Base-by-base conservation (phyloP, 2,888 invertebrate genomes). In the Platycnemis pennipes region DNA sequence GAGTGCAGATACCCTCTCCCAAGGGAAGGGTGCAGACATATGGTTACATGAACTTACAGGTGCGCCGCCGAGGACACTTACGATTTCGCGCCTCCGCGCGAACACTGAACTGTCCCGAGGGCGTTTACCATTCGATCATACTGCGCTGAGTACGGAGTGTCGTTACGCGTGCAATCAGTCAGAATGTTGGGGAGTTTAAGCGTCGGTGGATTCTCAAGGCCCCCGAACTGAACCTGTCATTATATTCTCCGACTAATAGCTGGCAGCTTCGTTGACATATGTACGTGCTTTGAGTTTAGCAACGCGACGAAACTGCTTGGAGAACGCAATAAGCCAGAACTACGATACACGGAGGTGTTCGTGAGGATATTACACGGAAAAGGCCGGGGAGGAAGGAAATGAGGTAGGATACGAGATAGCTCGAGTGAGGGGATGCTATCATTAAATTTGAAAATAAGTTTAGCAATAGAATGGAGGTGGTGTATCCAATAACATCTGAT, bases 81-180 rank as follows among this genome's bases (percentile, higher is more conserved):
- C 26, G 77, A 77, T 77, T 77, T n/a, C 77, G 77, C 37, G 77
- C 77, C 77, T 77, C 77, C 77, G 77, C 77, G 77, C 77, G 37
- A 37, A 77, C 11, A 77, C 77, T 11, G 77, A 77, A 13, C 77
- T 37, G 77, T 37, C 37, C 77, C 31, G 63, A 26, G n/a, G n/a
- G 63, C 63, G n/a, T 13, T 77, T 77, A 37, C 31, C 37, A 11
- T n/a, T 37, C 31, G 77, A 77, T 77, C 77, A 77, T 77, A 37
- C 4, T 31, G 37, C 37, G 77, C n/a, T 77, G 77, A 13, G 37
- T 77, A 77, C 11, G 77, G 77, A 77, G 77, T 37, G 37, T 26
- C n/a, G 63, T 63, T 77, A 37, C 77, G 77, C 4, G 77, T 37
- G 16, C 31, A 77, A 37, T 77, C 53, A 5, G 26, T 63, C 63